phyloP scores from a whole-genome alignment of 2,888 invertebrate species.

The Frankliniella intonsa region DNA sequence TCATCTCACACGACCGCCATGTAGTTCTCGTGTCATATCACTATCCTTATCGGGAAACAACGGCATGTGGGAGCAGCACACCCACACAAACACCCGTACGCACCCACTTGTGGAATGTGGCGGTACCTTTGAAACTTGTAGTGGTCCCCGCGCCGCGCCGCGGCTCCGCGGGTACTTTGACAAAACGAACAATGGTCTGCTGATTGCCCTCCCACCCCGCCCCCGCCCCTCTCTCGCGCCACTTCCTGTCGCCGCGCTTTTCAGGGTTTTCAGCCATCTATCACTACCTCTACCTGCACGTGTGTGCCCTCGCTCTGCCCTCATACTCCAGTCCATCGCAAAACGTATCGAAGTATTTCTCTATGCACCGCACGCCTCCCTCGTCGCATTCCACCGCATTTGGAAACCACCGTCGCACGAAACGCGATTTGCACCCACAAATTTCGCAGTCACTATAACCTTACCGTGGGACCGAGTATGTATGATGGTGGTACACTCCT shows the following conservation, averaged over 20 bases:
- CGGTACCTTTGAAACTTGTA: neutral
- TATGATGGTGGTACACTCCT: no score
- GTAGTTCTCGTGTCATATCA: neutral
- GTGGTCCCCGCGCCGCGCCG: neutral
- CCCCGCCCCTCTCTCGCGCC: neutral
- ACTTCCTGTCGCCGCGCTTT: neutral
- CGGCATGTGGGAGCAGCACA: neutral
- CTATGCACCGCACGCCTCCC: neutral
- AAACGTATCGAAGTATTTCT: neutral
- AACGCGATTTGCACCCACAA: no score
- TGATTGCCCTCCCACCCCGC: neutral
- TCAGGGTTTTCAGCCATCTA: neutral
- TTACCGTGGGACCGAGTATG: no score
- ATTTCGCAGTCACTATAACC: no score
- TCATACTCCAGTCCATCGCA: neutral
- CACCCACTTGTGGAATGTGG: neutral
- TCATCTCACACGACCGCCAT: neutral
- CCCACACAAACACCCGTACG: neutral
- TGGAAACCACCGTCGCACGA: neutral
- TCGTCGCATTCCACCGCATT: neutral
- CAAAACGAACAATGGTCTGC: neutral
- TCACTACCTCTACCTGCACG: neutral
- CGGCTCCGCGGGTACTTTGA: neutral
- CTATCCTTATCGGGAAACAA: neutral
- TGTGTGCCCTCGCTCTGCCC: neutral